These are phyloP conservation scores for Arrhamphus sclerolepis DNA, from an alignment of 2,797 vertebrate genomes.

Conservation along the genomic window DNA sequence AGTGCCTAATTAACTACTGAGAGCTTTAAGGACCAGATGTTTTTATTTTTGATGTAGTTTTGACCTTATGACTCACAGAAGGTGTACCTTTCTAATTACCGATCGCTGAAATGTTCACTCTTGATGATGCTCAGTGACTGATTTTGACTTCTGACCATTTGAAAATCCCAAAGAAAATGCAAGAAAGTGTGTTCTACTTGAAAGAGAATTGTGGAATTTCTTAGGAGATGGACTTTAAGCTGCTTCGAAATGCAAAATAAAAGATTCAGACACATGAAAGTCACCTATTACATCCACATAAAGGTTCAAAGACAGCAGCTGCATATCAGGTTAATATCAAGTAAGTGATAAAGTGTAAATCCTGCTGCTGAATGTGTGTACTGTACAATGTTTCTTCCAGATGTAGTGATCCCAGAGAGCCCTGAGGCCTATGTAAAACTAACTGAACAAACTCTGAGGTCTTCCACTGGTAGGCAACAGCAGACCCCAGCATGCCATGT, in stretches of 20 bases:
- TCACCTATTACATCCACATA: background rate
- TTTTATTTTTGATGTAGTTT: too few relatives aligned
- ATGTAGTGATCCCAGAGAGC: conserved; percentile 91
- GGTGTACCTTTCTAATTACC: too few relatives aligned
- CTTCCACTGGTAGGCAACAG: conserved; percentile 86
- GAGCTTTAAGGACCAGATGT: too few relatives aligned
- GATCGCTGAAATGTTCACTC: background rate
- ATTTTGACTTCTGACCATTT: conserved; percentile 5
- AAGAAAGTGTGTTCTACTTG: background rate
- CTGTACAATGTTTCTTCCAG: conserved; percentile 89
- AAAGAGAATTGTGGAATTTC: background rate
- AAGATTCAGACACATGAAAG: background rate
- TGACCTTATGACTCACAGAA: too few relatives aligned
- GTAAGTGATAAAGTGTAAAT: conserved; percentile 37
- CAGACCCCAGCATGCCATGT: conserved; percentile 67
- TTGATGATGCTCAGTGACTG: background rate
- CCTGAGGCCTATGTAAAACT: conserved; percentile 92
- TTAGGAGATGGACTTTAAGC: background rate
- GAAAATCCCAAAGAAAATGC: background rate
- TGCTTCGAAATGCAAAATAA: background rate
- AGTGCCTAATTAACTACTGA: too few relatives aligned
- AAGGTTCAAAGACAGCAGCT: background rate
- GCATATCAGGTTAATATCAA: background rate
- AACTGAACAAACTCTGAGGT: conserved; percentile 90
- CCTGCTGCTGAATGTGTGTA: conserved; percentile 65